phyloP scores from a whole-genome alignment of 2,113 vertebrate genomes.

The Python bivittatus region DNA sequence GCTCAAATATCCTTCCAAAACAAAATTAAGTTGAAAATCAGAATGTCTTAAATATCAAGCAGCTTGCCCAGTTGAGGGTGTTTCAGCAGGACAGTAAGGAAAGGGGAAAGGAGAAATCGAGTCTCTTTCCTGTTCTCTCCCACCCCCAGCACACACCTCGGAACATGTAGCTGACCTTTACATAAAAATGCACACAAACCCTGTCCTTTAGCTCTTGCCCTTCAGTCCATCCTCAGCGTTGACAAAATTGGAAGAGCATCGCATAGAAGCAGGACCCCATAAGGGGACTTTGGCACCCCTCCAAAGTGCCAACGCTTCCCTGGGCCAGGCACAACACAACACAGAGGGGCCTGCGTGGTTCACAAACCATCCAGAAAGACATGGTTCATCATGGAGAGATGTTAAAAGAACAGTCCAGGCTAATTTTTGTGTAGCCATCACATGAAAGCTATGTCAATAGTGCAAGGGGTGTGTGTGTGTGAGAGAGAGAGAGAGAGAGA shows the following conservation, averaged over 20 bases:
- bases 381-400: not conserved
- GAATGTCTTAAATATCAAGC: not conserved
- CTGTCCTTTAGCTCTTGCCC: too few relatives aligned
- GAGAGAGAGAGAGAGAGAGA: not conserved
- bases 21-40: not conserved
- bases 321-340: not conserved
- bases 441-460: not conserved
- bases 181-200: not conserved
- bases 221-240: not conserved
- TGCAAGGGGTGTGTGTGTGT: too few relatives aligned
- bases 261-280: accelerated
- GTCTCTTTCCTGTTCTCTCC: not conserved
- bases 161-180: not conserved
- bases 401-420: not conserved
- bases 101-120: not conserved
- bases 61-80: not conserved
- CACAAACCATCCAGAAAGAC: not conserved
- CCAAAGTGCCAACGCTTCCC: not conserved
- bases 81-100: not conserved
- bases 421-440: not conserved
- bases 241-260: not conserved
- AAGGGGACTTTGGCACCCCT: not conserved
- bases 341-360: accelerated
- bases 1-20: not conserved
- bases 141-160: not conserved